A percentile compares a stretch with the other conserved stretches of the same genome.
Evolutionary conservation across 2,888 invertebrate genomes (phyloP).

Genomic region (Barypeithes pellucidus): DNA sequence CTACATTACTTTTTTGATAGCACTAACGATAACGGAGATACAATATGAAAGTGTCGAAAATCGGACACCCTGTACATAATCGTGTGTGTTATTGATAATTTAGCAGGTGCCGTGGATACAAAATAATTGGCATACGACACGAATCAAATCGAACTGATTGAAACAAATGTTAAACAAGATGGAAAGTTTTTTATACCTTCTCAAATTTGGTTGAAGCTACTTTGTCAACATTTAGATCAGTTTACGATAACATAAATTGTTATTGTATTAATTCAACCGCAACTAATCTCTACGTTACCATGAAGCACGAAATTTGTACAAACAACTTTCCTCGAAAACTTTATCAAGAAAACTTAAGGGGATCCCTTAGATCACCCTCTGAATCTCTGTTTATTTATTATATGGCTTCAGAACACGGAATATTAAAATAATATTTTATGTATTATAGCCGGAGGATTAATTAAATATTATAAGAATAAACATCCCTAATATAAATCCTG

Average conservation of each 20-base stretch:
- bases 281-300: not conserved
- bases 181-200: too few relatives aligned
- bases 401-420: not conserved
- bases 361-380: conserved; percentile 6
- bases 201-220: too few relatives aligned
- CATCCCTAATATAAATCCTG: not conserved
- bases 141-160: too few relatives aligned
- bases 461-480: not conserved
- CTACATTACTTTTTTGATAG: too few relatives aligned
- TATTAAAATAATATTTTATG: not conserved
- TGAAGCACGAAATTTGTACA: not conserved
- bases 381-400: not conserved
- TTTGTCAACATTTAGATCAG: too few relatives aligned
- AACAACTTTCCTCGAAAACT: not conserved
- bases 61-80: too few relatives aligned
- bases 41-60: too few relatives aligned
- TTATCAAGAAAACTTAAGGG: not conserved
- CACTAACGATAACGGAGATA: too few relatives aligned
- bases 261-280: not conserved
- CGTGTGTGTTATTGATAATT: too few relatives aligned
- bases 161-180: too few relatives aligned
- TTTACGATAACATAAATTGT: not conserved
- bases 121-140: too few relatives aligned
- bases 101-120: too few relatives aligned
- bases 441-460: not conserved